These are phyloP conservation scores for Diuraphis noxia DNA, from an alignment of 1,140 invertebrate species.

Conservation along the genomic window DNA sequence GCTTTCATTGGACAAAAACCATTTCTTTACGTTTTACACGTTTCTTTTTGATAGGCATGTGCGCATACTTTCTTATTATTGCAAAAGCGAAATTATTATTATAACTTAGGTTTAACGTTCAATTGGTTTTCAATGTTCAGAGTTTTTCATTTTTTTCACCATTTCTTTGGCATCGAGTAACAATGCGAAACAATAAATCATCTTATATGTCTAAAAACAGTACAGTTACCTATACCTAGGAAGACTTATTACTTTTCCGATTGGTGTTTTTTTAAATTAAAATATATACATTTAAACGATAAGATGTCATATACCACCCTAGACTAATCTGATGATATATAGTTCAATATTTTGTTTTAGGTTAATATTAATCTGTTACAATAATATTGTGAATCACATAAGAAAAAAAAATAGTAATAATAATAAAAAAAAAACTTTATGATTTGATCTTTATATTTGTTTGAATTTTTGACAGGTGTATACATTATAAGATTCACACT, in stretches of 20 bases:
- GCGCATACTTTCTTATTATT: not conserved
- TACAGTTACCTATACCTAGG: not conserved
- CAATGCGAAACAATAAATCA: not conserved
- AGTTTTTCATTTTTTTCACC: not conserved
- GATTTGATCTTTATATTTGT: not conserved
- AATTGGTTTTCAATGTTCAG: not conserved
- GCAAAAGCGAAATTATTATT: not conserved
- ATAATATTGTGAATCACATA: too few species aligned
- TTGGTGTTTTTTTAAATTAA: too few species aligned
- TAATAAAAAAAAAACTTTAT: too few species aligned
- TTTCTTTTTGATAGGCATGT: not conserved
- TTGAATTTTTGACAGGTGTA: not conserved
- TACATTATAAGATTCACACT: not conserved
- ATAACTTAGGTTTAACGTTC: not conserved
- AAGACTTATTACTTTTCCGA: too few species aligned
- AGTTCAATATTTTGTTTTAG: not conserved
- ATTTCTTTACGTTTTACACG: not conserved
- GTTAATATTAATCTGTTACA: not conserved
- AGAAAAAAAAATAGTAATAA: too few species aligned
- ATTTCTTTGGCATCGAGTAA: not conserved
- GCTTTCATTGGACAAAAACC: constrained; percentile 5
- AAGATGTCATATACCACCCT: not conserved
- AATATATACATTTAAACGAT: not conserved
- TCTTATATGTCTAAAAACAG: not conserved
- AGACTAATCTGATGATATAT: not conserved